Conservation (phyloP, 2,888 invertebrate genomes). For the Drosophila mimetica region DNA sequence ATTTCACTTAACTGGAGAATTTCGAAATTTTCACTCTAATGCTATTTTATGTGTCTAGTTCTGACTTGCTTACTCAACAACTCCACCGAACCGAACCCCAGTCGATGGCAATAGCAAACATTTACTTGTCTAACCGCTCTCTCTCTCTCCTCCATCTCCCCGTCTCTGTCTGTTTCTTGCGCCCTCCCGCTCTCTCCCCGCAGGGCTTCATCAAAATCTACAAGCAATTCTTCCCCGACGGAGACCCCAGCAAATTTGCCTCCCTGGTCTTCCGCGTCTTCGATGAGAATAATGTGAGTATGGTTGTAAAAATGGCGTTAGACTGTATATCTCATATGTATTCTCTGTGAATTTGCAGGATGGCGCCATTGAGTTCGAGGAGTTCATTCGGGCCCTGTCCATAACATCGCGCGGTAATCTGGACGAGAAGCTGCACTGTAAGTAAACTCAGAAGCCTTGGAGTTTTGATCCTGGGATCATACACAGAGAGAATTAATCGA, state of each 20-base stretch:
- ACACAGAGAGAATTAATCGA: too few relatives aligned
- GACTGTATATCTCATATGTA: too few relatives aligned
- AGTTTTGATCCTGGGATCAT: too few relatives aligned
- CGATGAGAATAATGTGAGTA: constrained; percentile 98
- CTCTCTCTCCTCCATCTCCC: constrained; percentile 1
- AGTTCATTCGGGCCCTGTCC: constrained; percentile 98
- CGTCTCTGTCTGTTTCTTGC: constrained; percentile 2
- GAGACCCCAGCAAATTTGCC: constrained; percentile 99
- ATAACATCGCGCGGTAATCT: constrained; percentile 99
- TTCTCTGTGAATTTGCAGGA: constrained; percentile 87
- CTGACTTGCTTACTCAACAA: constrained; percentile 22
- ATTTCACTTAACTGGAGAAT: constrained; percentile 34
- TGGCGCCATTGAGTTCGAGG: constrained; percentile 99
- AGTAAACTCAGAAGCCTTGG: too few relatives aligned
- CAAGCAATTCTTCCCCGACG: constrained; percentile 99
- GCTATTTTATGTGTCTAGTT: constrained; percentile 46
- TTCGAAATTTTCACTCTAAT: constrained; percentile 34
- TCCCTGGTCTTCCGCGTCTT: constrained; percentile 99
- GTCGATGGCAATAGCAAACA: constrained; percentile 15
- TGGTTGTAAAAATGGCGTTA: background rate
- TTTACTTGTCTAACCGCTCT: constrained; percentile 10
- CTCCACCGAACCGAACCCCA: background rate
- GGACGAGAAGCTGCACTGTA: constrained; percentile 99
- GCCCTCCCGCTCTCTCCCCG: constrained; percentile 4
- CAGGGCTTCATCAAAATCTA: constrained; percentile 99